Base-by-base conservation (phyloP, 2,888 invertebrate species). In the Pimpla rufipes region DNA sequence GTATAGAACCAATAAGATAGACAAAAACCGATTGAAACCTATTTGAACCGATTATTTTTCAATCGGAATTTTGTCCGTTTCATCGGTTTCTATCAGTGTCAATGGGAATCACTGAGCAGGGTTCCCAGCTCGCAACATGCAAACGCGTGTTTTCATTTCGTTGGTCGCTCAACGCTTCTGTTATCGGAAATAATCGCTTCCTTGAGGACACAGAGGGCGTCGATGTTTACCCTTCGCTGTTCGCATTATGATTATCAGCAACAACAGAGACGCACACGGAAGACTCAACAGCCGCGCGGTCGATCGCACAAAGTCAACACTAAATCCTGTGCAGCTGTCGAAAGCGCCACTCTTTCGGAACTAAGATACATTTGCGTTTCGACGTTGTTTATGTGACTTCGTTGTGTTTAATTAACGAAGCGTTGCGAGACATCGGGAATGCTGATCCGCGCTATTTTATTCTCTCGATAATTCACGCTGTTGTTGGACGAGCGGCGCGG, bases 121-220 rank as follows among this genome's bases (percentile, higher is more conserved):
- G n/a, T 70, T 64, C 55, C 29, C 13, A 23, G 40, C 47, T n/a
- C 50, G n/a, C 35, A n/a, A 40, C 45, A 23, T 37, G 52, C 64
- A 45, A 73, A 73, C 45, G 11, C 66, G 66, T 35, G 21, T 66
- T 10, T 11, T 7, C 11, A 6, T 50, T 55, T 73, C 37, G 23
- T 57, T 42, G n/a, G 23, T 18, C 29, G 2, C 50, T 74, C 57
- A 52, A 55, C 16, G 18, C 47, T 68, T 35, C 42, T 59, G 62
- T 75, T 71, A 71, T 67, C 73, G 6, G 57, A n/a, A 74, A 40
- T 79, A 74, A 74, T 79, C 59, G 52, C 68, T 80, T 80, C 75
- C 75, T 80, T 42, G 62, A 45, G 37, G 16, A 21, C 11, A 6
- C 13, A 7, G 37, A 7, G 16, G 10, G 66, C 16, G 35, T 42